These are phyloP conservation scores for Tromatobia lineatoria DNA, from an alignment of 2,888 invertebrate genomes.

Conservation along the genomic window DNA sequence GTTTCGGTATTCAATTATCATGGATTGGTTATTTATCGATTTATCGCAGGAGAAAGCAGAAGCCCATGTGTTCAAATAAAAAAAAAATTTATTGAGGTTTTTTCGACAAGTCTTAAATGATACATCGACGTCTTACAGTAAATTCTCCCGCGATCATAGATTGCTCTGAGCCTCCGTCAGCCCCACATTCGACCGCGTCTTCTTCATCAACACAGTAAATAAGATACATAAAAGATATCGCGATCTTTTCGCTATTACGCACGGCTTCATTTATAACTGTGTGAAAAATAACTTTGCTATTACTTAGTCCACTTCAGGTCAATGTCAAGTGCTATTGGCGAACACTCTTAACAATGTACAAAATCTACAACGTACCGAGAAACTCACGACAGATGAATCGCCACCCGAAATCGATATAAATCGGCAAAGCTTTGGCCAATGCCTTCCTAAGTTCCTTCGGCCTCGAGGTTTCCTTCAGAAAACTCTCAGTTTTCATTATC, in stretches of 20 bases:
- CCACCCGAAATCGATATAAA: background rate
- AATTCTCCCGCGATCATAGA: background rate
- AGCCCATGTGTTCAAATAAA: background rate
- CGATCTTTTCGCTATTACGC: background rate
- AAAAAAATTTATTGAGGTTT: constrained; percentile 21
- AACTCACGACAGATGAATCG: background rate
- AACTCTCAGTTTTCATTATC: background rate
- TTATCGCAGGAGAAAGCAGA: background rate
- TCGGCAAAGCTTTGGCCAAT: background rate
- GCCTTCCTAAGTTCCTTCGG: background rate
- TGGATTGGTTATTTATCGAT: too few relatives aligned
- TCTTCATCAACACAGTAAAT: background rate
- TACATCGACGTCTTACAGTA: background rate
- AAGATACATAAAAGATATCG: constrained; percentile 5
- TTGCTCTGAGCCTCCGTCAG: background rate
- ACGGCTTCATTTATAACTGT: background rate
- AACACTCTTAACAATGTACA: constrained; percentile 8
- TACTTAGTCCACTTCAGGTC: background rate
- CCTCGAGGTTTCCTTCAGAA: background rate
- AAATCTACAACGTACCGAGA: constrained; percentile 20
- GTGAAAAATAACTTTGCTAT: constrained; percentile 11
- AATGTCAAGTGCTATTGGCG: background rate
- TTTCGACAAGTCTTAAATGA: background rate
- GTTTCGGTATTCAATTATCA: too few relatives aligned
- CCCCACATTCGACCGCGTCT: background rate